These are phyloP conservation scores for Oenanthe oenanthe DNA, from an alignment of 2,113 vertebrate genomes.

Conservation along the genomic window DNA sequence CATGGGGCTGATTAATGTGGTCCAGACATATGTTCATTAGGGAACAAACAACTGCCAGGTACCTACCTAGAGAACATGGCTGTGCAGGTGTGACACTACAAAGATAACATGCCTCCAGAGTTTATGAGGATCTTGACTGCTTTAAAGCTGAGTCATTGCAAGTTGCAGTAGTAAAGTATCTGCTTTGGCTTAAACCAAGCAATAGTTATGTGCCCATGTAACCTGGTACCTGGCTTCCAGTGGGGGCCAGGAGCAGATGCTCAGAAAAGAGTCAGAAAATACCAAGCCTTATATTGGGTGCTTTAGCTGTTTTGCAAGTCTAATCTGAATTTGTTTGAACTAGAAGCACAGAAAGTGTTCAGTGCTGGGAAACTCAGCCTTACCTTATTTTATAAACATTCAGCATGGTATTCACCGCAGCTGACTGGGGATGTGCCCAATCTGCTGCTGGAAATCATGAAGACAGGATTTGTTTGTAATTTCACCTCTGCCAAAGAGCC, in stretches of 20 bases:
- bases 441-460: not conserved
- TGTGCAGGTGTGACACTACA: not conserved
- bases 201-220: not conserved
- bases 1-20: not conserved
- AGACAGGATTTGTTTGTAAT: conserved; percentile 29
- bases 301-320: conserved; percentile 26
- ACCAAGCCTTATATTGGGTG: not conserved
- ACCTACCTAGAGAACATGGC: not conserved
- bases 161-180: not conserved
- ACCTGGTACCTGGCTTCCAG: not conserved
- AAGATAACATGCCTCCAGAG: rapidly evolving
- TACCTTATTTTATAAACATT: conserved; percentile 37
- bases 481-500: not conserved
- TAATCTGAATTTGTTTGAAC: conserved; percentile 42
- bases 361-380: not conserved
- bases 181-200: not conserved
- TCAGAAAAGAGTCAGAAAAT: not conserved
- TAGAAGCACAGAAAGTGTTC: not conserved
- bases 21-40: not conserved
- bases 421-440: conserved; percentile 10
- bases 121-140: not conserved
- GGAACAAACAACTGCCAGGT: not conserved
- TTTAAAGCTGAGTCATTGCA: not conserved
- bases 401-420: not conserved
- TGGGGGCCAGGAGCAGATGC: not conserved